Percentiles rank a stretch among this genome's conserved stretches.
Conservation (phyloP, 2,113 vertebrate species). For the Octodon degus region DNA sequence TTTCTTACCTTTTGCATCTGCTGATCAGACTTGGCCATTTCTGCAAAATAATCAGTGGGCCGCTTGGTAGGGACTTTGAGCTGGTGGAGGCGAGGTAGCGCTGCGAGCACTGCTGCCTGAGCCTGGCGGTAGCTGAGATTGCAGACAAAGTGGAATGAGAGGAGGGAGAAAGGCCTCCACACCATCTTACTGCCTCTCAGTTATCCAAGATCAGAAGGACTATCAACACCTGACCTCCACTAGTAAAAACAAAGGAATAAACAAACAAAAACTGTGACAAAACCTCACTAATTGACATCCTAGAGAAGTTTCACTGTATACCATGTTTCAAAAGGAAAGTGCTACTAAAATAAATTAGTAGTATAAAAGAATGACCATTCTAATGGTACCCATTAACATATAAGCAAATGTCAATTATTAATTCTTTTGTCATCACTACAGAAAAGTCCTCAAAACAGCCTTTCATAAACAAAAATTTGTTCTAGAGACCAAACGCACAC, state of each 20-base stretch:
- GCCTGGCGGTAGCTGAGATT: slow-evolving; percentile 94
- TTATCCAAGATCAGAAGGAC: background rate
- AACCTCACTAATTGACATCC: slow-evolving; percentile 4
- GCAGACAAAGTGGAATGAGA: slow-evolving; percentile 13
- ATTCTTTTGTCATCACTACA: background rate
- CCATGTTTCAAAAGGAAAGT: background rate
- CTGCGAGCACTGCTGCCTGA: slow-evolving; percentile 93
- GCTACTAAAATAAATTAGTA: background rate
- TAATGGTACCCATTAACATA: background rate
- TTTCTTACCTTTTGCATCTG: slow-evolving; percentile 97
- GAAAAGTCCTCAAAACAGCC: background rate
- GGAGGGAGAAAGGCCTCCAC: background rate
- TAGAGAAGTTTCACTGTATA: background rate
- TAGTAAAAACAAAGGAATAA: slow-evolving; percentile 37
- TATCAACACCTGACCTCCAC: background rate
- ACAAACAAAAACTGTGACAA: background rate
- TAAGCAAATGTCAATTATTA: background rate
- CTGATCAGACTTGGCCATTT: slow-evolving; percentile 99
- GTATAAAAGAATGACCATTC: slow-evolving; percentile 23
- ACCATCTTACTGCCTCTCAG: background rate
- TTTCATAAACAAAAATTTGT: background rate
- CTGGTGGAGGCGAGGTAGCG: slow-evolving; percentile 90
- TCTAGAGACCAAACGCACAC: background rate
- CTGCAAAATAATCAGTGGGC: slow-evolving; percentile 97
- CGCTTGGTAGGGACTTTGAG: slow-evolving; percentile 91